Evolutionary conservation across 2,888 invertebrate species (phyloP).

Genomic region (Cancer borealis): DNA sequence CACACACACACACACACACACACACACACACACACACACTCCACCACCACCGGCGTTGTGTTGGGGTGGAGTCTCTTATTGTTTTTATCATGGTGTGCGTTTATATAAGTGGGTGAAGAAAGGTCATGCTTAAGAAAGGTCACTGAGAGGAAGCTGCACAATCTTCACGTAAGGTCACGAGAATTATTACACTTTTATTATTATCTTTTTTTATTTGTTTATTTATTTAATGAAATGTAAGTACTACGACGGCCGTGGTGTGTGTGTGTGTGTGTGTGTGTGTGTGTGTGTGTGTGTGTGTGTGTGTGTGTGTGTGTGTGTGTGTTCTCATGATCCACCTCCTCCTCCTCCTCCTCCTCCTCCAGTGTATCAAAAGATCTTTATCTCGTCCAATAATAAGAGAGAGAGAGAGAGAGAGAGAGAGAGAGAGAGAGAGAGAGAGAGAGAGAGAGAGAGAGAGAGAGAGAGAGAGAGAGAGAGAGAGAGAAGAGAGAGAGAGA

Average conservation of each 20-base stretch:
- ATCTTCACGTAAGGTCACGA: not conserved
- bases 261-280: not conserved
- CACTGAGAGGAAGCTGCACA: not conserved
- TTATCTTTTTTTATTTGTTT: not conserved
- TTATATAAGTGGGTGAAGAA: not conserved
- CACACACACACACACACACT: too few relatives aligned
- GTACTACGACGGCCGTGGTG: too few relatives aligned
- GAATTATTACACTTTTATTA: not conserved
- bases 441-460: constrained; percentile 53
- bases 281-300: not conserved
- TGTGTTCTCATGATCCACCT: not conserved
- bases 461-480: constrained; percentile 44
- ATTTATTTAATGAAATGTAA: not conserved
- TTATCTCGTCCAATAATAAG: not conserved
- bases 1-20: too few relatives aligned
- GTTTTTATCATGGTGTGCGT: not conserved
- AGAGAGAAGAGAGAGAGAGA: constrained; percentile 16
- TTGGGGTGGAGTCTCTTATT: not conserved
- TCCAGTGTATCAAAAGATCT: not conserved
- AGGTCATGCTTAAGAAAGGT: not conserved
- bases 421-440: constrained; percentile 55
- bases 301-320: not conserved
- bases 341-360: constrained; percentile 30
- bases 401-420: constrained; percentile 62
- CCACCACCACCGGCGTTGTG: too few relatives aligned